A percentile compares a stretch with the other conserved stretches of the same genome.
Evolutionary conservation across 2,888 invertebrate genomes (phyloP).

Genomic region (Villa cingulata): DNA sequence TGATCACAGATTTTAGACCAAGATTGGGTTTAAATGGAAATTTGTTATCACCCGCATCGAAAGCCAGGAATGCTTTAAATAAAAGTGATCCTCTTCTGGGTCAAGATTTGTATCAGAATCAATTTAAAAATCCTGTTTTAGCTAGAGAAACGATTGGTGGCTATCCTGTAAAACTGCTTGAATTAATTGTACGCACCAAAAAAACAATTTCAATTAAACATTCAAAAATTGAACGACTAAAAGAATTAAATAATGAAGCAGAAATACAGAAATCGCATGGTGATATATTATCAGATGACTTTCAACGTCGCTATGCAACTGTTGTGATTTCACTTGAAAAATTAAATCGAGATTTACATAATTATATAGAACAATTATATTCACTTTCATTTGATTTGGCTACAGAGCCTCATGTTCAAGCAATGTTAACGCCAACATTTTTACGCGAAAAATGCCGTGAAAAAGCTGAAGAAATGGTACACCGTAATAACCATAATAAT

Average conservation of each 20-base stretch:
- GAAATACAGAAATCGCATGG: conserved; percentile 74
- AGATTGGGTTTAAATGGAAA: conserved; percentile 47
- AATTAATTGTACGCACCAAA: conserved; percentile 73
- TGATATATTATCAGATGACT: conserved; percentile 67
- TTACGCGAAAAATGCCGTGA: conserved; percentile 75
- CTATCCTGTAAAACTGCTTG: conserved; percentile 72
- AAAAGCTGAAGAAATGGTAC: conserved; percentile 69
- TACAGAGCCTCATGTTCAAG: conserved; percentile 71
- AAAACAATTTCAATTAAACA: conserved; percentile 75
- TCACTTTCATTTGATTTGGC: conserved; percentile 72
- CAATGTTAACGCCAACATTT: conserved; percentile 79
- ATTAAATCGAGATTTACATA: conserved; percentile 77
- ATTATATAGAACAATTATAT: conserved; percentile 74
- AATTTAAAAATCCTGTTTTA: conserved; percentile 34
- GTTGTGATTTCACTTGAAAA: conserved; percentile 79
- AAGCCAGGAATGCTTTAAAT: conserved; percentile 24
- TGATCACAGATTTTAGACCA: conserved; percentile 67
- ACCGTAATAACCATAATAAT: conserved; percentile 50
- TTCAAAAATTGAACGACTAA: conserved; percentile 62
- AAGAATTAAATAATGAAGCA: conserved; percentile 79
- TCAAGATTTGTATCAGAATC: conserved; percentile 32
- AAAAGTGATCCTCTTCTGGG: conserved; percentile 62
- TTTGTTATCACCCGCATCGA: conserved; percentile 27
- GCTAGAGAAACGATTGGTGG: conserved; percentile 47
- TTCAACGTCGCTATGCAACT: conserved; percentile 80